Evolutionary conservation across 2,113 vertebrate species (phyloP), one percentile per base, ranked within the genome.

Genomic region (Podarcis cretensis): DNA sequence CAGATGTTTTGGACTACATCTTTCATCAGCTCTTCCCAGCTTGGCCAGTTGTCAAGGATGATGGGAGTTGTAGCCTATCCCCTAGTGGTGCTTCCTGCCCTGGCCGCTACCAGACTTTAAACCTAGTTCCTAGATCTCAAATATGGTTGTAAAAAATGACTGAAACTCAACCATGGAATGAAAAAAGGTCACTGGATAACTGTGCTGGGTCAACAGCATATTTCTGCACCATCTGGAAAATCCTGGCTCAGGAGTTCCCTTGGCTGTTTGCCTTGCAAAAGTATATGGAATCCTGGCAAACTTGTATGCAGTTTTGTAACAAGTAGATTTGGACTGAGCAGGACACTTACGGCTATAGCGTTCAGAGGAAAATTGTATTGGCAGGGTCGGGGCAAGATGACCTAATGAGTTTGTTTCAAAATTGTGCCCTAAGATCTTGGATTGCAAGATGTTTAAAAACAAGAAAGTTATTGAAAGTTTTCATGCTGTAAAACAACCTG

Each of bases 401-500:
- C 66, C 89, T 75, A 87, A 92, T 59, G 59, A 82, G 48, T 86
- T 73, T 87, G 88, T 92, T 87, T 10, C 83, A 59, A 92, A 3
- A 48, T 37, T 92, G 8, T 57, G 84, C 92, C 89, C 68, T 91
- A 0, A 90, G 69, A 32, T 91, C 65, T 32, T 77, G 66, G n/a
- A 66, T 1, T 89, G 32, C 77, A 48, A 91, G 63, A 81, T 40
- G 92, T 87, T 48, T 73, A 59, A 81, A 81, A 87, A 0, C 77
- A 90, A 94, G 83, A 30, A 90, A 93, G 90, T 37, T 83, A 89
- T 90, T 94, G 89, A 92, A 88, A 63, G 78, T n/a, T 90, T 91
- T 1, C 0, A 86, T 84, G 84, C 43, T 90, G 86, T 84, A 83
- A 88, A 92, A 37, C 85, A 86, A 3, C 0, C 43, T 43, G 43